Evolutionary conservation across 2,113 vertebrate species (phyloP).

Genomic region (Promerops cafer): DNA sequence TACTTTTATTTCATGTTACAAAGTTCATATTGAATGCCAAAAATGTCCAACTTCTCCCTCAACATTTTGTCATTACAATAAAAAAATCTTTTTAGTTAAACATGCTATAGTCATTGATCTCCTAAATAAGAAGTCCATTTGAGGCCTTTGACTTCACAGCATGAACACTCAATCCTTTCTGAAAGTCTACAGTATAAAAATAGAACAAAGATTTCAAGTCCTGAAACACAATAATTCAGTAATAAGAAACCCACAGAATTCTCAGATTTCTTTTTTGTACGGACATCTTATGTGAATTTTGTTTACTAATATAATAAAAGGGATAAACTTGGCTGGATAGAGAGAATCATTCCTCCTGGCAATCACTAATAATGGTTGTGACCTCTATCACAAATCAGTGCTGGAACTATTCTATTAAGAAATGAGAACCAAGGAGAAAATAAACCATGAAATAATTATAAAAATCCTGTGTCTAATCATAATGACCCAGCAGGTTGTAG

Average conservation of each 20-base stretch:
- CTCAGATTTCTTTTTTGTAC: too few relatives aligned
- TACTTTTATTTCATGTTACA: background rate
- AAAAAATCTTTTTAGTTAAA: background rate
- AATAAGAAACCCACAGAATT: background rate
- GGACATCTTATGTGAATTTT: background rate
- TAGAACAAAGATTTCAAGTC: background rate
- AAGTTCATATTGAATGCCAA: background rate
- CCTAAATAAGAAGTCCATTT: background rate
- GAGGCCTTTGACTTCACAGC: background rate
- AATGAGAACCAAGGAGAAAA: background rate
- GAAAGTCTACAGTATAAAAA: background rate
- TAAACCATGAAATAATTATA: background rate
- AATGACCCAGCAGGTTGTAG: background rate
- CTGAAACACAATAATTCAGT: background rate
- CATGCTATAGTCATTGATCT: background rate
- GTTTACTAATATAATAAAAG: background rate
- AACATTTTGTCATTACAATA: background rate
- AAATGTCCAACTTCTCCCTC: background rate
- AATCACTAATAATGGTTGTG: background rate
- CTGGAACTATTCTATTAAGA: background rate
- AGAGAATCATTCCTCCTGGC: background rate
- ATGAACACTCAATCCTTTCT: background rate
- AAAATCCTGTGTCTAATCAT: background rate
- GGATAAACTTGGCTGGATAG: accelerated
- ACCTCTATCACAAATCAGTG: background rate